Evolutionary conservation across 2,797 vertebrate genomes (phyloP).

Genomic region (Phoebastria nigripes): DNA sequence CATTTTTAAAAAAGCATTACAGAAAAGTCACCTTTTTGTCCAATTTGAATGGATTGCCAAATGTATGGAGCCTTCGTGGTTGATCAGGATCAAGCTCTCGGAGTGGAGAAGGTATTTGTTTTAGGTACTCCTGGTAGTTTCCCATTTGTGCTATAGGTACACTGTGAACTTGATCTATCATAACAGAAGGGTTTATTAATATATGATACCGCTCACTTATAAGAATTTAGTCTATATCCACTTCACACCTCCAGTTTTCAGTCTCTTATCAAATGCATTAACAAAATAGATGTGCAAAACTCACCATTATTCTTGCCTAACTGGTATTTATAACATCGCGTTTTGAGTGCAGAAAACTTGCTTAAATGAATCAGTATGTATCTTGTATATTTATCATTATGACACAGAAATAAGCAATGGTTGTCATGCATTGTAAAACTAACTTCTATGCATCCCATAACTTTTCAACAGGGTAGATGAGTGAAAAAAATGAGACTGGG

Average conservation of each 20-base stretch:
- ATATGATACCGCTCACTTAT: not conserved
- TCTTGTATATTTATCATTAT: not conserved
- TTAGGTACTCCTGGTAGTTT: constrained; percentile 83
- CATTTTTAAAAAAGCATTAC: not conserved
- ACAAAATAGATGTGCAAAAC: not conserved
- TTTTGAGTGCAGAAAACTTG: not conserved
- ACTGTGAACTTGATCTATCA: constrained; percentile 80
- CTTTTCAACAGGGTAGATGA: not conserved
- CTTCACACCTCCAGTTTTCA: not conserved
- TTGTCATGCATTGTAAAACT: not conserved
- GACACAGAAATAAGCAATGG: not conserved
- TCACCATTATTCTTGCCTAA: not conserved
- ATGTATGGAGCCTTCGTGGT: constrained; percentile 80
- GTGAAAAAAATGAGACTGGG: not conserved
- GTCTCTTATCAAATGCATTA: not conserved
- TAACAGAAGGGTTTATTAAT: constrained; percentile 26
- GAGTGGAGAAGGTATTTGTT: constrained; percentile 77
- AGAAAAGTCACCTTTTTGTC: constrained; percentile 80
- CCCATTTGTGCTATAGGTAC: constrained; percentile 84
- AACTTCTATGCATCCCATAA: not conserved
- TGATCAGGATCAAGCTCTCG: constrained; percentile 82
- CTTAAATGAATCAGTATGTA: not conserved
- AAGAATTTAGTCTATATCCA: not conserved
- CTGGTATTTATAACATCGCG: not conserved
- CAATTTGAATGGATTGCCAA: constrained; percentile 84